A percentile compares a stretch with the other conserved stretches of the same genome.
These are phyloP conservation scores for Ethmia dodecea DNA, from an alignment of 2,888 invertebrate species.

Conservation along the genomic window DNA sequence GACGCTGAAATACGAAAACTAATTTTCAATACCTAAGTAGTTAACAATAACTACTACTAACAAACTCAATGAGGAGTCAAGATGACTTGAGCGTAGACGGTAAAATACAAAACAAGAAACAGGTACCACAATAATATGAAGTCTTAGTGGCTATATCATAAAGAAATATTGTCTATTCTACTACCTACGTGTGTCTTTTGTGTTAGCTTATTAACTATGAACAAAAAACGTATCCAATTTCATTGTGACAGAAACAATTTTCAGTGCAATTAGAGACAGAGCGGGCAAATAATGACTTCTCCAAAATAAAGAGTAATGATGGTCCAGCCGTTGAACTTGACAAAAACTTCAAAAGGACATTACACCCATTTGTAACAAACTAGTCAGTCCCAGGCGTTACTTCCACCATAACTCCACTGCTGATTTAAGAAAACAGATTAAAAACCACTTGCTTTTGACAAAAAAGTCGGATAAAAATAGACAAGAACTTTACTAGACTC, in stretches of 20 bases:
- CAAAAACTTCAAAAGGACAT: conserved; percentile 27
- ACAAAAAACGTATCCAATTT: not conserved
- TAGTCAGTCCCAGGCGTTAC: too few relatives aligned
- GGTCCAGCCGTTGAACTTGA: conserved; percentile 25
- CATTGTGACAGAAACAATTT: conserved; percentile 2
- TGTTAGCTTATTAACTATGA: too few relatives aligned
- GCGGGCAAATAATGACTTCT: conserved; percentile 9
- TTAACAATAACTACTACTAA: too few relatives aligned
- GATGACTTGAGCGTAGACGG: too few relatives aligned
- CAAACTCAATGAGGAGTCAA: too few relatives aligned
- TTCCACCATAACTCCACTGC: not conserved
- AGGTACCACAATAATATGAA: too few relatives aligned
- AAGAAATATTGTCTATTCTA: too few relatives aligned
- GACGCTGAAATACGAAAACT: too few relatives aligned
- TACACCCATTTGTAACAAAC: conserved; percentile 1
- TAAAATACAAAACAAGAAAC: too few relatives aligned
- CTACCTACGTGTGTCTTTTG: too few relatives aligned
- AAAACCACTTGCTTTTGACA: conserved; percentile 4
- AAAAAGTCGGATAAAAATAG: not conserved
- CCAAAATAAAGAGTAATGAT: not conserved
- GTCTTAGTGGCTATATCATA: too few relatives aligned
- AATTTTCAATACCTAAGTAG: too few relatives aligned
- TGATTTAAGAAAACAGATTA: conserved; percentile 2
- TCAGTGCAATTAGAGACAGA: conserved; percentile 15
- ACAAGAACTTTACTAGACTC: conserved; percentile 2